phyloP scores from a whole-genome alignment of 2,797 vertebrate genomes.

The Pseudotriccus pelzelni region DNA sequence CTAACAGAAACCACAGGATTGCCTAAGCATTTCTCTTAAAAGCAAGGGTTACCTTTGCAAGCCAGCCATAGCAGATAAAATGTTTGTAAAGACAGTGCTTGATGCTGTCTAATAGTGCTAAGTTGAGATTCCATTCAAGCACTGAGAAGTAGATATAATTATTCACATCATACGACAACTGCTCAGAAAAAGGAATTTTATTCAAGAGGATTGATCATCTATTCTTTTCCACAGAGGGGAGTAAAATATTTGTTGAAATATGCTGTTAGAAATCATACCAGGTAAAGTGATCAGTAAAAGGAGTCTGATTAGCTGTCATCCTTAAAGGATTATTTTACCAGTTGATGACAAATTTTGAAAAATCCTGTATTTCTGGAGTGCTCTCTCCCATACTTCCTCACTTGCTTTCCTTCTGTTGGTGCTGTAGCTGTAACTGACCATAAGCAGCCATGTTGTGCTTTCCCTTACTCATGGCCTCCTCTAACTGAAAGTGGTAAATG shows the following conservation, averaged over 20 bases:
- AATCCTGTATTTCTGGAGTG: background rate
- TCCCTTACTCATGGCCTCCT: constrained; percentile 48
- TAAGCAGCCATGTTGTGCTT: constrained; percentile 53
- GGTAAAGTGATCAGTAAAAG: constrained; percentile 46
- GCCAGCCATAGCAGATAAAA: background rate
- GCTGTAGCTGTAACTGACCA: constrained; percentile 40
- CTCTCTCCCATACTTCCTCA: background rate
- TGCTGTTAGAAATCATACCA: constrained; percentile 40
- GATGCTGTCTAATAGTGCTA: background rate
- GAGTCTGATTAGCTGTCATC: constrained; percentile 41
- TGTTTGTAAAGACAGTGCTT: background rate
- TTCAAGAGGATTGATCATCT: constrained; percentile 35
- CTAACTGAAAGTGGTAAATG: constrained; percentile 68
- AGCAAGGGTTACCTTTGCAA: background rate
- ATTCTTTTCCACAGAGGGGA: constrained; percentile 27
- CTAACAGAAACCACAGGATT: background rate
- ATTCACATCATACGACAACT: constrained; percentile 30
- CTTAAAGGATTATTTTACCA: constrained; percentile 36
- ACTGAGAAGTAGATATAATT: constrained; percentile 15
- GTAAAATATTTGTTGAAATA: constrained; percentile 55
- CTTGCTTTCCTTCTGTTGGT: background rate
- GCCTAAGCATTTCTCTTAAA: constrained; percentile 4
- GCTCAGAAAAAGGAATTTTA: constrained; percentile 16
- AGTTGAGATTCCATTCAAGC: constrained; percentile 15
- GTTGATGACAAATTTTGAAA: constrained; percentile 12